Base-by-base conservation (phyloP, 2,888 invertebrate genomes). In the Ennomos fuscantarius region DNA sequence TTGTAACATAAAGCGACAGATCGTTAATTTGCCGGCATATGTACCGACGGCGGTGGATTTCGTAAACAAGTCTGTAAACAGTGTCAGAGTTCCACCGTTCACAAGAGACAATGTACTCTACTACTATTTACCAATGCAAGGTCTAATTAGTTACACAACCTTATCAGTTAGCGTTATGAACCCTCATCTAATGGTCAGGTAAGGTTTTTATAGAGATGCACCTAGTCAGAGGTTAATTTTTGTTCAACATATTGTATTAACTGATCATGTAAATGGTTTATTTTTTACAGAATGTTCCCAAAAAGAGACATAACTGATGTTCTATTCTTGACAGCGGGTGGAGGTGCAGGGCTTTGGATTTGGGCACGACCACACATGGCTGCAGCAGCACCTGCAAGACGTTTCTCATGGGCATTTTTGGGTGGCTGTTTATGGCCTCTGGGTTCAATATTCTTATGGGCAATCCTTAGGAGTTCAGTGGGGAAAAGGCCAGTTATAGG, bases 371-470 rank as follows among this genome's bases (percentile, higher is more conserved):
- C 95, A 41, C 97, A 97, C 79, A 91, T 98, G 82, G 93, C 93
- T 55, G 89, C 89, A n/a, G 93, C 96, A 8, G 82, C 94, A 9
- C 93, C 93, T 32, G 92, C 93, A 56, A 93, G 93, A 64, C 93
- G 94, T 56, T 93, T 95, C 66, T 89, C 94, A 33, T 97, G 95
- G 92, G 96, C 95, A 93, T 96, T 94, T 63, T 75, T 96, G 58
- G 96, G 96, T 49, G 95, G 97, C 42, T 93, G 96, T 9, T 93
- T 98, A 15, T 96, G 98, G 93, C 97, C 97, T 65, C 94, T 98
- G 78, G 98, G 98, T 10, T 97, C 98, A 0, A 96, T 98, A 44
- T 93, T 98, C 55, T 89, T 96, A 63, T 98, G 98, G 96, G 98
- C 98, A 8, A 95, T 98, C 36, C 87, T 97, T 39, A 95, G 97